Conservation (phyloP, 1,140 invertebrate genomes). For the Procambarus virginalis region DNA sequence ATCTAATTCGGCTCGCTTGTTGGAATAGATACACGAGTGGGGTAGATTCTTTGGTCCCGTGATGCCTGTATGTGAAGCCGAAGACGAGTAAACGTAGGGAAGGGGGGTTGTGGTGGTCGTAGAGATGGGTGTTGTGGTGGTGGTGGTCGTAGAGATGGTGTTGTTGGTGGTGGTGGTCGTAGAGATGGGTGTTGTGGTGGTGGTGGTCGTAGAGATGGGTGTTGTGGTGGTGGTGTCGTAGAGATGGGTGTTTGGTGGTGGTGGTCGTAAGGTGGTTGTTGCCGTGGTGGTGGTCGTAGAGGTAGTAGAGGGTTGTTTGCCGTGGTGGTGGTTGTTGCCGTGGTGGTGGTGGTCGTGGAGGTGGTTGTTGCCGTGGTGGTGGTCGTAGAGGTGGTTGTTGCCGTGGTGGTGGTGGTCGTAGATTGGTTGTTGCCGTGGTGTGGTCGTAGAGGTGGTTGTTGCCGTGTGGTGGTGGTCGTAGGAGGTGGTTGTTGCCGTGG, state of each 20-base stretch:
- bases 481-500: background rate
- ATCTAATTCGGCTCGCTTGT: constrained; percentile 2
- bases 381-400: background rate
- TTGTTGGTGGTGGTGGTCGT: background rate
- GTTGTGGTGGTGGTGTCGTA: background rate
- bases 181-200: background rate
- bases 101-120: background rate
- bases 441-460: background rate
- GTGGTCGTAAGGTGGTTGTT: background rate
- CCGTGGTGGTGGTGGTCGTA: background rate
- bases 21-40: background rate
- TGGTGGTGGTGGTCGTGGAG: background rate
- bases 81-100: background rate
- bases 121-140: background rate
- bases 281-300: background rate
- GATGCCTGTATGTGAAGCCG: background rate
- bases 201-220: background rate
- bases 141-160: background rate
- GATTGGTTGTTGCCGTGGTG: too few relatives aligned
- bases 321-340: background rate
- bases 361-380: background rate
- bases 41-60: background rate
- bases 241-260: background rate
- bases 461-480: background rate
- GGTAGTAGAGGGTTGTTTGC: too few relatives aligned